Evolutionary conservation across 2,797 vertebrate genomes (phyloP), one percentile per base, ranked within the genome.

Genomic region (Tokudaia muenninki): DNA sequence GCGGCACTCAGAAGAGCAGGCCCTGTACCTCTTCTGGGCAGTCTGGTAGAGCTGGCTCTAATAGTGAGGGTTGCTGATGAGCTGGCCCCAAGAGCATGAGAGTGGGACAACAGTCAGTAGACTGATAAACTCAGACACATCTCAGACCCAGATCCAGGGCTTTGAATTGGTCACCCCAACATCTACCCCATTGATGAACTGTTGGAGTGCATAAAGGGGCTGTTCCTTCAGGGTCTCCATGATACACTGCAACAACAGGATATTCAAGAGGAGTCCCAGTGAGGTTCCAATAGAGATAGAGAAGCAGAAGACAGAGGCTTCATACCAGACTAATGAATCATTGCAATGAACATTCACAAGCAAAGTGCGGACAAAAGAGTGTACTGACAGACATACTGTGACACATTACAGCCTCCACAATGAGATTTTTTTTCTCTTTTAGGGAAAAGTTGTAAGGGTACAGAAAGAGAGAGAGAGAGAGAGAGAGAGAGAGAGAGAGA

Each of bases 381-480:
- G 14, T 70, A n/a, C 34, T 70, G 34, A 17, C 16, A 14, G 14
- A n/a, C 34, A 70, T 7, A n/a, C 14, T n/a, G 34, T n/a, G 67
- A n/a, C 67, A n/a, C 6, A n/a, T 14, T 34, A n/a, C 31, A n/a
- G 31, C 65, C n/a, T 70, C 31, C 31, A 70, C 31, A n/a, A 7
- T 5, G 16, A 70, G 13, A 34, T n/a, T 17, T 7, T 31, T 65
- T 67, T 17, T 70, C 12, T n/a, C 65, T 70, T 70, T 70, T 70
- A 17, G 31, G 65, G 14, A n/a, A 70, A 17, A 31, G 6, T 70
- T 34, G 13, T 14, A 2, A 17, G 65, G 31, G 29, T 70, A 70
- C 6, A 0, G 16, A 4, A 14, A 17, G 14, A 17, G 31, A 31
- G 26, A 13, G 11, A 11, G 26, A 3, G 7, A 50, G 14, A 14